These are phyloP conservation scores for Brachyhypopomus occidentalis DNA, from an alignment of 2,113 vertebrate species.

Conservation along the genomic window DNA sequence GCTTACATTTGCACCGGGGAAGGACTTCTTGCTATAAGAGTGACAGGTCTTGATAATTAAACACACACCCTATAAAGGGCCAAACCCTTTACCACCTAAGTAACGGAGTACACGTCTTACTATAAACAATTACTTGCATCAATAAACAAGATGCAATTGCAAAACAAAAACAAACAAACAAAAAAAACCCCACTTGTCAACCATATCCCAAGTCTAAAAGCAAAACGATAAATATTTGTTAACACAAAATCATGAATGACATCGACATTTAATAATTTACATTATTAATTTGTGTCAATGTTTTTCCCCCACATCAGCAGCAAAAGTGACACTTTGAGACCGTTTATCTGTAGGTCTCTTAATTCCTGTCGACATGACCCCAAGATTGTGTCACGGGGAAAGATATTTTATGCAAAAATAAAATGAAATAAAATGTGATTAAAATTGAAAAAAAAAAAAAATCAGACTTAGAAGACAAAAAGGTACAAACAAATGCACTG, in stretches of 20 bases:
- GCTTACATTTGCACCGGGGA: not conserved
- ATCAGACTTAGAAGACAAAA: slow-evolving; percentile 22
- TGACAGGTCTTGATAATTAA: slow-evolving; percentile 9
- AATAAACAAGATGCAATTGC: not conserved
- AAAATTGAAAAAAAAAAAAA: too few relatives aligned
- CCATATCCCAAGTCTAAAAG: slow-evolving; percentile 75
- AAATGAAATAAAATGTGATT: slow-evolving; percentile 28
- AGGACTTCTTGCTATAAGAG: not conserved
- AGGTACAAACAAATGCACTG: slow-evolving; percentile 21
- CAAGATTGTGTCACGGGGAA: slow-evolving; percentile 21
- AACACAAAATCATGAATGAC: slow-evolving; percentile 77
- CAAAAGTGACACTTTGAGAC: slow-evolving; percentile 44
- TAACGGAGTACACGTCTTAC: slow-evolving; percentile 31
- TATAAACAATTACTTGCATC: slow-evolving; percentile 27
- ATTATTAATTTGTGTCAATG: slow-evolving; percentile 61
- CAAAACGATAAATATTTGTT: slow-evolving; percentile 87
- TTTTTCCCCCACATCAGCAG: slow-evolving; percentile 46
- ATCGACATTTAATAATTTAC: slow-evolving; percentile 86
- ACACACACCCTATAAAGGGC: slow-evolving; percentile 7
- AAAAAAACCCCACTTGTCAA: slow-evolving; percentile 78
- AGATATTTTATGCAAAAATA: slow-evolving; percentile 41
- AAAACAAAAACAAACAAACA: slow-evolving; percentile 79
- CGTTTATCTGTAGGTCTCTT: slow-evolving; percentile 31
- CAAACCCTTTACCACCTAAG: not conserved
- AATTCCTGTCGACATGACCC: slow-evolving; percentile 27